Conservation (phyloP, 1,140 invertebrate genomes). For the Acromyrmex charruanus region DNA sequence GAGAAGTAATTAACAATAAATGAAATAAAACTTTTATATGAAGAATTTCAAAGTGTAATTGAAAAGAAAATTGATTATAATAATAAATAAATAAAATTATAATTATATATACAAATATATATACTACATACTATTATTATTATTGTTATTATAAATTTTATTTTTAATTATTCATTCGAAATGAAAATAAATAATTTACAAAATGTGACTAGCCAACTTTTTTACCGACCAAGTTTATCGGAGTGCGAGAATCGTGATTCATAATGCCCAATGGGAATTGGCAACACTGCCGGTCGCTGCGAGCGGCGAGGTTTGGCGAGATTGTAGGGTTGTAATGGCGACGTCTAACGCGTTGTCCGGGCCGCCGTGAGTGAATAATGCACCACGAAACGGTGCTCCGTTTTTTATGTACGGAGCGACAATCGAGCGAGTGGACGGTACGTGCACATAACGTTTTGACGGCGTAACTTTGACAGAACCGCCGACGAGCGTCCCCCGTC, state of each 20-base stretch:
- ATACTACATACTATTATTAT: no score
- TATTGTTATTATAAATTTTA: no score
- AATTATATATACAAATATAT: no score
- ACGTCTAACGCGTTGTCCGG: slow-evolving; percentile 74
- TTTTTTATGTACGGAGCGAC: slow-evolving; percentile 38
- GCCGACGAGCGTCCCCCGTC: slow-evolving; percentile 13
- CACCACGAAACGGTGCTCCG: slow-evolving; percentile 21
- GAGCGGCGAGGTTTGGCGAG: background rate
- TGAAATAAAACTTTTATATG: no score
- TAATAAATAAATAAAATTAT: no score
- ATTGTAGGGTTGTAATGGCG: slow-evolving; percentile 67
- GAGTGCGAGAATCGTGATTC: background rate
- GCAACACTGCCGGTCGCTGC: slow-evolving; percentile 39
- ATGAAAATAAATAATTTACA: no score
- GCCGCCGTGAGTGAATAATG: slow-evolving; percentile 69
- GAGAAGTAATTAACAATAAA: no score
- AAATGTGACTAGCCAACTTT: no score
- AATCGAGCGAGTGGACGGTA: slow-evolving; percentile 37
- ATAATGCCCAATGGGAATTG: slow-evolving; percentile 29
- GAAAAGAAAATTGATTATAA: no score
- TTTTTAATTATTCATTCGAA: no score
- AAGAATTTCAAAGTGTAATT: no score
- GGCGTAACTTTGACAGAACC: background rate
- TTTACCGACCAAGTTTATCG: no score
- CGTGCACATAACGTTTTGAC: slow-evolving; percentile 51